Evolutionary conservation across 2,113 vertebrate species (phyloP), one percentile per base, ranked within the genome.

Genomic region (Mustela nigripes): DNA sequence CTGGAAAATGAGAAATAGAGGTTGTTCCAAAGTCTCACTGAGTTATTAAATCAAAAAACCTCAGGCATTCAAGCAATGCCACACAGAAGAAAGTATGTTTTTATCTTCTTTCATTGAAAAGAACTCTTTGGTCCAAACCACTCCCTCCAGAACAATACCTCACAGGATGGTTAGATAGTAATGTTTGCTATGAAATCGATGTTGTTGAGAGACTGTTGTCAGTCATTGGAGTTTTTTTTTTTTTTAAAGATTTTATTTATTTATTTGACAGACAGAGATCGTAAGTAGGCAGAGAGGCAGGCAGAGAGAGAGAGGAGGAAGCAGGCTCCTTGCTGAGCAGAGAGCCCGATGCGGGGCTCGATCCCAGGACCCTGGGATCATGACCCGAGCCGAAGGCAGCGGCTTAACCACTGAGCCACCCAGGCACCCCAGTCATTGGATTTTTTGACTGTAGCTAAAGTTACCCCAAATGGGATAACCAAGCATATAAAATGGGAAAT

Each of bases 51-150:
- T 18, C 85, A 93, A 96, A 33, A 28, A 92, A 76, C 11, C 84
- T 97, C 74, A 97, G 76, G 94, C 88, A 63, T 56, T 92, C 79
- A 67, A 89, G 89, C 98, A 97, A 98, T 93, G 78, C 60, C 83
- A 18, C 88, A 63, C 67, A 98, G 97, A 89, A 97, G 33, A 96
- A 97, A 95, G 93, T 3, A 56, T 76, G 42, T 1, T 89, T 89
- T 53, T 81, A 91, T 96, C 19, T 97, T 96, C 83, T 91, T 97
- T 79, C 28, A n/a, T 95, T 86, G 79, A n/a, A 79, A 18, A 76
- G 5, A 62, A 14, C n/a, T 92, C 15, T 53, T 88, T 71, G 16
- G 21, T 36, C 42, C 81, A 79, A 80, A 6, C 7, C n/a, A 79
- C 85, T 74, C 79, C 21, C 19, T 39, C 56, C 60, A 87, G 74